phyloP scores from a whole-genome alignment of 2,888 invertebrate species.

The Sinopyrophorus schimmeli region DNA sequence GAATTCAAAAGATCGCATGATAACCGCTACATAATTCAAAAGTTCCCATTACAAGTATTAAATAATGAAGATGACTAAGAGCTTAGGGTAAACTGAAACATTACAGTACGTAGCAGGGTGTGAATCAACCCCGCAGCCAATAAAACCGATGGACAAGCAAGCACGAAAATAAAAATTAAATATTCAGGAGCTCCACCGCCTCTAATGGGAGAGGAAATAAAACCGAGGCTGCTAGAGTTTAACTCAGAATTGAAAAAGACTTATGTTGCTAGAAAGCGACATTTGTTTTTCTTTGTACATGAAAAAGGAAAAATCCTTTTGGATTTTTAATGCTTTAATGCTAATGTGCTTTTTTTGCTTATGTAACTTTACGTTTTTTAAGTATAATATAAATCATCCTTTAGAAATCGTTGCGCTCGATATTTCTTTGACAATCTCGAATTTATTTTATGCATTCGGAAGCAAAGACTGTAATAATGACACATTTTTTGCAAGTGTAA shows the following conservation, averaged over 20 bases:
- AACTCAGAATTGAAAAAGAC: slow-evolving; percentile 33
- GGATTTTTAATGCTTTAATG: slow-evolving; percentile 14
- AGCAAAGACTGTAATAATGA: too few relatives aligned
- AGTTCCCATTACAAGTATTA: slow-evolving; percentile 27
- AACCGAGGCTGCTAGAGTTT: slow-evolving; percentile 31
- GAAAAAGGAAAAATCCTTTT: slow-evolving; percentile 15
- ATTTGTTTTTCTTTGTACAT: slow-evolving; percentile 27
- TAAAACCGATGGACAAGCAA: slow-evolving; percentile 43
- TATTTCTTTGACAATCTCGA: too few relatives aligned
- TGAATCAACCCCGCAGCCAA: slow-evolving; percentile 42
- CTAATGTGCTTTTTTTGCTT: not conserved
- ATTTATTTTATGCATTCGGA: too few relatives aligned
- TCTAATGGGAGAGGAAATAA: slow-evolving; percentile 35
- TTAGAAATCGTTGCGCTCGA: too few relatives aligned
- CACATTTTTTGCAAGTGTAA: too few relatives aligned
- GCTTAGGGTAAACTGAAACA: slow-evolving; percentile 24
- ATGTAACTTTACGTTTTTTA: not conserved
- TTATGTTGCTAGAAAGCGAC: slow-evolving; percentile 26
- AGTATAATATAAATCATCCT: not conserved
- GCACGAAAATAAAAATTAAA: slow-evolving; percentile 44
- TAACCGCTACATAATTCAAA: slow-evolving; percentile 22
- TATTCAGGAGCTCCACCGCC: slow-evolving; percentile 39
- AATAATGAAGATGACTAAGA: slow-evolving; percentile 31
- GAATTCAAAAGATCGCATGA: slow-evolving; percentile 21
- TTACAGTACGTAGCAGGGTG: slow-evolving; percentile 37